Percentiles rank a stretch among this genome's conserved stretches.
These are phyloP conservation scores for Glandiceps talaboti DNA, from an alignment of 53 echinoderm and acorn worm genomes.

Conservation along the genomic window DNA sequence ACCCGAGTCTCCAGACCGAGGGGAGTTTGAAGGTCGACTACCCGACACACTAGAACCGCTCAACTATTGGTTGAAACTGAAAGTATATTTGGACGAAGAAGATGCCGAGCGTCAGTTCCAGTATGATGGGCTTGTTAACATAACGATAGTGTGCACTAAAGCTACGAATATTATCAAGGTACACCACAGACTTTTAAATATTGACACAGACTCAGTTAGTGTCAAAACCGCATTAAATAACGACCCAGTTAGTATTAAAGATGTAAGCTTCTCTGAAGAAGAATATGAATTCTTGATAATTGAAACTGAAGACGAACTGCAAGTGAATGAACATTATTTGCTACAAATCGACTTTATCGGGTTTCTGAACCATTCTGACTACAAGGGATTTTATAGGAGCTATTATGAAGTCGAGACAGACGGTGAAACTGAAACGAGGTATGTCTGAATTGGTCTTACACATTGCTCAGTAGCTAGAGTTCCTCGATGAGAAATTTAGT, in stretches of 20 bases:
- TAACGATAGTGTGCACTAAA: neutral
- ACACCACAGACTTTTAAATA: neutral
- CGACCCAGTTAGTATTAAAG: neutral
- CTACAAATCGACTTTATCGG: neutral
- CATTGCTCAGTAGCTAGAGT: no score
- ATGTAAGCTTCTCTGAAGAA: neutral
- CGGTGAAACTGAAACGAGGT: neutral
- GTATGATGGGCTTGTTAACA: neutral
- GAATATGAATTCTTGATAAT: neutral
- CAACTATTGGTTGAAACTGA: neutral
- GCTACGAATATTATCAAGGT: neutral
- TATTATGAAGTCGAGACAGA: neutral
- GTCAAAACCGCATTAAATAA: neutral
- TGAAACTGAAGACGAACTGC: neutral
- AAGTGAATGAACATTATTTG: neutral
- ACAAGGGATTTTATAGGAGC: neutral
- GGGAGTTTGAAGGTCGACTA: neutral
- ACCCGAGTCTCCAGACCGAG: neutral
- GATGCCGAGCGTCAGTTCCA: neutral
- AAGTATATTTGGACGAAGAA: neutral
- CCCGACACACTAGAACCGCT: neutral
- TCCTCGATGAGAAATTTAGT: no score
- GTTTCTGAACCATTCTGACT: neutral
- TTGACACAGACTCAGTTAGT: neutral
- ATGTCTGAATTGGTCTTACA: no score